Base-by-base conservation (phyloP, 2,888 invertebrate genomes). In the Amiota mariae region DNA sequence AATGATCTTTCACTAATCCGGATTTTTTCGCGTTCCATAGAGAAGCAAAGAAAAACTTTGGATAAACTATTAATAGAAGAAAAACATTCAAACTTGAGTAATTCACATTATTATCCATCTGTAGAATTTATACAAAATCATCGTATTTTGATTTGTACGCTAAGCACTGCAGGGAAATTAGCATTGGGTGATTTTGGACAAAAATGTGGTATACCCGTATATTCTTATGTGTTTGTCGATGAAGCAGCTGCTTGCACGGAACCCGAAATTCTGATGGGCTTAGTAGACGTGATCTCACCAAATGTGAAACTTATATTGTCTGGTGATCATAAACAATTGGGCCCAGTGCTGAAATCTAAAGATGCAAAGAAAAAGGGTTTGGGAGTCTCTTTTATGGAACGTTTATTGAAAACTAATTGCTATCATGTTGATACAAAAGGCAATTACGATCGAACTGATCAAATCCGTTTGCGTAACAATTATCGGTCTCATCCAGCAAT, bases 161-260 rank as follows among this genome's bases (percentile, higher is more conserved):
- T 94, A 64, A 88, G 91, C 11, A 91, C 92, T 59, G 91, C 92
- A 24, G 93, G 88, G 0, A 87, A 84, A 79, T 76, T 89, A n/a
- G 80, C 92, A 8, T 91, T 92, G 9, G 93, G 88, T 0, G 78
- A 78, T n/a, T 86, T 88, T 71, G 87, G 86, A 0, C 70, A 76
- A 3, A 70, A 70, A 8, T 75, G 78, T 72, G 56, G 11, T 51
- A 70, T 18, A 18, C 49, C 67, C 9, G 74, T 85, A 6, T 94
- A 94, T 86, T 91, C 93, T 1, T 94, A 95, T 85, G 91, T 94
- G 10, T 94, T 95, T 86, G 91, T 95, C 66, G 95, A 95, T 85
- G 95, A 95, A 90, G 94, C 94, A 18, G 95, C 94, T 0, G 95
- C 95, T 83, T 92, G 94, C 0, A 92, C 91, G 6, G 95, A 95